Evolutionary conservation across 2,888 invertebrate genomes (phyloP).

Genomic region (Troides oblongomaculatus): DNA sequence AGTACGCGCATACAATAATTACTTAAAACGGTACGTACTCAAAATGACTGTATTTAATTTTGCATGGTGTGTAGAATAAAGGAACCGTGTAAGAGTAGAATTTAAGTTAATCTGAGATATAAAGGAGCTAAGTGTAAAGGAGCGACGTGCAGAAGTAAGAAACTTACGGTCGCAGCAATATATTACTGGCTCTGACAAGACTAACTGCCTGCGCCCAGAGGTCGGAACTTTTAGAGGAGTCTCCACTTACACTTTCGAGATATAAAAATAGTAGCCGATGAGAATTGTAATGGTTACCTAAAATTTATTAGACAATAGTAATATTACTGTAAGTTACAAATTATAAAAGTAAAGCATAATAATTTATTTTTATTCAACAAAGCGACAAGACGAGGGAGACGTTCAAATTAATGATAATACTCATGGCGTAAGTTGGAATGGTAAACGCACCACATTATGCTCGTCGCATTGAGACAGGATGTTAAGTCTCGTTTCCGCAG

Average conservation of each 20-base stretch:
- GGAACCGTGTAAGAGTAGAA: conserved; percentile 1
- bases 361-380: too few relatives aligned
- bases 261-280: conserved; percentile 8
- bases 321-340: too few relatives aligned
- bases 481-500: too few relatives aligned
- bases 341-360: too few relatives aligned
- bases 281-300: neutral
- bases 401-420: too few relatives aligned
- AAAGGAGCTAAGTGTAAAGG: conserved; percentile 28
- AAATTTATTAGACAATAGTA: too few relatives aligned
- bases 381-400: neutral
- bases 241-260: conserved; percentile 37
- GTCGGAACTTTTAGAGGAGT: conserved; percentile 38
- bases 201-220: conserved; percentile 44
- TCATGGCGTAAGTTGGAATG: too few relatives aligned
- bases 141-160: conserved; percentile 30
- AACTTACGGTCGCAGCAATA: conserved; percentile 51
- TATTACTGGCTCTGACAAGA: conserved; percentile 55
- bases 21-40: neutral
- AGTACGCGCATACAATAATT: neutral
- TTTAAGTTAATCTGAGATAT: conserved; percentile 34
- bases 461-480: too few relatives aligned
- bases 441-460: too few relatives aligned
- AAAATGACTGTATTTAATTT: neutral
- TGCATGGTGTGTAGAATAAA: neutral